Evolutionary conservation across 2,113 vertebrate species (phyloP).

Genomic region (Ciconia stormi): DNA sequence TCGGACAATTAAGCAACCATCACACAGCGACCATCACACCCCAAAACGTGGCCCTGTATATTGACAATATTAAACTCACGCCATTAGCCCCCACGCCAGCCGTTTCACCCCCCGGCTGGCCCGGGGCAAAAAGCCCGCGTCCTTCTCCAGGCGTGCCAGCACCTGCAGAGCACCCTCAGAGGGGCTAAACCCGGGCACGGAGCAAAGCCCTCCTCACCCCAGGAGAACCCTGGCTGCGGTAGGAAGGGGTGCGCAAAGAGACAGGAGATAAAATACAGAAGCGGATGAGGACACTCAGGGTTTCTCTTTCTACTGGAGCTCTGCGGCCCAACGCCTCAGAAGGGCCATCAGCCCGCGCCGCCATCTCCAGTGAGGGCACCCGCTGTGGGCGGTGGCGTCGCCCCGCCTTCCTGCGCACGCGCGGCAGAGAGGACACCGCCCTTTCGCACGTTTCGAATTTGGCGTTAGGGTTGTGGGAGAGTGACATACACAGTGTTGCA

Average conservation of each 20-base stretch:
- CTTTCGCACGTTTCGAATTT: too few species aligned
- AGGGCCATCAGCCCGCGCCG: rapidly evolving
- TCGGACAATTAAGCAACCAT: background rate
- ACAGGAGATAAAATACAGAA: rapidly evolving
- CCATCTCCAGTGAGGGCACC: rapidly evolving
- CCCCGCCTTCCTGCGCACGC: background rate
- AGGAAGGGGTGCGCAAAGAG: rapidly evolving
- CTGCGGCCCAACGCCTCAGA: rapidly evolving
- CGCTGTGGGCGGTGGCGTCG: rapidly evolving
- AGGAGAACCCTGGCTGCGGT: background rate
- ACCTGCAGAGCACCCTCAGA: too few species aligned
- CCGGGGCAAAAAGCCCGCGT: too few species aligned
- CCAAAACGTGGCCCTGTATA: too few species aligned
- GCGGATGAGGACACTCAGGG: rapidly evolving
- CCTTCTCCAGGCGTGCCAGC: background rate
- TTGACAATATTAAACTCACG: rapidly evolving
- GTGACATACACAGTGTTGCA: too few species aligned
- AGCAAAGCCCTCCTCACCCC: background rate
- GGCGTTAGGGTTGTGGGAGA: too few species aligned
- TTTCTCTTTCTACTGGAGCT: rapidly evolving
- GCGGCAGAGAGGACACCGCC: background rate
- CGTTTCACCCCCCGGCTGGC: too few species aligned
- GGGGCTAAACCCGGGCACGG: rapidly evolving
- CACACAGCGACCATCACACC: too few species aligned
- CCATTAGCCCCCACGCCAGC: background rate